Evolutionary conservation across 2,113 vertebrate species (phyloP).

Genomic region (Gymnogyps californianus): DNA sequence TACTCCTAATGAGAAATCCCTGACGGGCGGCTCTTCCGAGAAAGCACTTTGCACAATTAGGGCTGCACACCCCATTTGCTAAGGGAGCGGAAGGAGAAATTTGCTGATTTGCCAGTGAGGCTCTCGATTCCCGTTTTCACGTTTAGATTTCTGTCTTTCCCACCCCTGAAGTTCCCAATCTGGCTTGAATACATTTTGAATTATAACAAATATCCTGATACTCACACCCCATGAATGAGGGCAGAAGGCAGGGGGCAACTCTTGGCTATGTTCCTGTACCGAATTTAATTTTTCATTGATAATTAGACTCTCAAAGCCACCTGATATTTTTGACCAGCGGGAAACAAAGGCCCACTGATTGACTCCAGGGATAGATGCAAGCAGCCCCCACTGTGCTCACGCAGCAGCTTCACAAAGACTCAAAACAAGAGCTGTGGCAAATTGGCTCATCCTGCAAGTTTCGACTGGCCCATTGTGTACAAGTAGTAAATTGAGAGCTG

Average conservation of each 20-base stretch:
- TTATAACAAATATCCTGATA: conserved; percentile 81
- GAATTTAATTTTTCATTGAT: conserved; percentile 86
- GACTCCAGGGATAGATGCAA: conserved; percentile 81
- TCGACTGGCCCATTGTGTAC: conserved; percentile 88
- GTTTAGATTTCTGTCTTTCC: conserved; percentile 18
- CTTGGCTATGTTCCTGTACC: conserved; percentile 66
- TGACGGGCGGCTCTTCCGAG: conserved; percentile 74
- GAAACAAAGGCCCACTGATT: conserved; percentile 85
- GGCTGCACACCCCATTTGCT: conserved; percentile 56
- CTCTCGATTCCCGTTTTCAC: conserved; percentile 40
- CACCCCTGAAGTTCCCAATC: conserved; percentile 57
- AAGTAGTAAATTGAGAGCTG: conserved; percentile 85
- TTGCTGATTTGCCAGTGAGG: background rate
- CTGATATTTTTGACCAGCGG: conserved; percentile 85
- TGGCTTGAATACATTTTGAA: conserved; percentile 80
- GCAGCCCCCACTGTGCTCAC: conserved; percentile 75
- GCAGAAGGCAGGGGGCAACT: conserved; percentile 68
- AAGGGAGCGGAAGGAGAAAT: conserved; percentile 9
- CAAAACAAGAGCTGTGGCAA: conserved; percentile 91
- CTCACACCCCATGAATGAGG: conserved; percentile 68
- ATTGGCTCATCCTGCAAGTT: conserved; percentile 92
- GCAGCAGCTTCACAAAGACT: conserved; percentile 82
- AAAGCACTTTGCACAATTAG: conserved; percentile 80
- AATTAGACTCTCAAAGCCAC: conserved; percentile 87
- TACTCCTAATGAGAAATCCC: conserved; percentile 81